These are phyloP conservation scores for Dermatemys mawii DNA, from an alignment of 2,113 vertebrate species.

Conservation along the genomic window DNA sequence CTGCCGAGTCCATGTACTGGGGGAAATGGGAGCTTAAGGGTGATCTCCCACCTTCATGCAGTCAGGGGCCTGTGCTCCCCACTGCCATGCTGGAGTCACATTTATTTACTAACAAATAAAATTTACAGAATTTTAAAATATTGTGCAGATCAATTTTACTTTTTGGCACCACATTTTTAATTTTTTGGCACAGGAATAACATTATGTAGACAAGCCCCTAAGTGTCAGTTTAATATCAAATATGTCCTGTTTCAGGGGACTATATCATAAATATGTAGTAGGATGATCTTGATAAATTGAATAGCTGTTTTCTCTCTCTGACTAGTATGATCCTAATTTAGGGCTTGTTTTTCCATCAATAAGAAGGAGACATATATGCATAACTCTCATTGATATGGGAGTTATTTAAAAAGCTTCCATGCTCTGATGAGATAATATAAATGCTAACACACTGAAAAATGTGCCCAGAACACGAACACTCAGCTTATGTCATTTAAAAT, in stretches of 20 bases:
- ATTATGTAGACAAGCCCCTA: not conserved
- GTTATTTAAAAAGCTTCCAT: not conserved
- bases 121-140: too few species aligned
- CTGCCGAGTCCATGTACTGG: too few species aligned
- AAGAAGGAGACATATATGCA: not conserved
- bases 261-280: not conserved
- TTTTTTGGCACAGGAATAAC: too few species aligned
- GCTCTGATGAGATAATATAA: not conserved
- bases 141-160: too few species aligned
- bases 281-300: not conserved
- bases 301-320: not conserved
- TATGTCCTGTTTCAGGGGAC: not conserved
- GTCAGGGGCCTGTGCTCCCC: too few species aligned
- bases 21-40: too few species aligned
- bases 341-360: not conserved
- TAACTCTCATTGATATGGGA: not conserved
- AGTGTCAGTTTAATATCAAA: not conserved
- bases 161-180: too few species aligned
- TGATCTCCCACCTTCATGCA: too few species aligned
- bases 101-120: too few species aligned
- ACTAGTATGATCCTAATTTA: not conserved
- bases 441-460: not conserved
- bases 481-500: not conserved
- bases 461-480: not conserved
- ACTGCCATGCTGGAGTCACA: too few species aligned